These are phyloP conservation scores for Baryphthengus martii DNA, from an alignment of 2,113 vertebrate species.

Conservation along the genomic window DNA sequence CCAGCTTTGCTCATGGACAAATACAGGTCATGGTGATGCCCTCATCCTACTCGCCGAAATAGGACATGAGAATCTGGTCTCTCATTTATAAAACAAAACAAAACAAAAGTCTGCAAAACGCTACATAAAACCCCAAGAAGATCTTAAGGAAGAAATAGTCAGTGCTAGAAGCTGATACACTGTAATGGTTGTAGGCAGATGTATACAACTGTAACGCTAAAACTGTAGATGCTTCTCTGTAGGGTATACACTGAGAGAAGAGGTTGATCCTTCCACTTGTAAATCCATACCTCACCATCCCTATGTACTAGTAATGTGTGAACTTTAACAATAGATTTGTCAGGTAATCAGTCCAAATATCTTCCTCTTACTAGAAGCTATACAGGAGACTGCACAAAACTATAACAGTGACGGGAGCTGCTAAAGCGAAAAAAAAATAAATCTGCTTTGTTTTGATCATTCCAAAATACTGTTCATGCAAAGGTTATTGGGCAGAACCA, in stretches of 20 bases:
- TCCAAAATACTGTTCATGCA: not conserved
- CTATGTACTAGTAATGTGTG: not conserved
- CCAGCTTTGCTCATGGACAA: not conserved
- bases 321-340: not conserved
- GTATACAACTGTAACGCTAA: not conserved
- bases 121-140: not conserved
- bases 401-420: not conserved
- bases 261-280: not conserved
- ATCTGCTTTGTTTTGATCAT: not conserved
- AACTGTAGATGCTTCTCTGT: not conserved
- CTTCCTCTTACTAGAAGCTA: not conserved
- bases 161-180: not conserved
- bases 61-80: not conserved
- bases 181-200: not conserved
- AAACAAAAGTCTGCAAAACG: not conserved
- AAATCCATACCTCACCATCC: not conserved
- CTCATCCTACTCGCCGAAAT: rapidly evolving
- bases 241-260: not conserved
- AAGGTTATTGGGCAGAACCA: not conserved
- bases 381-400: not conserved
- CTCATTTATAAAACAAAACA: not conserved
- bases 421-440: not conserved
- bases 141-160: not conserved
- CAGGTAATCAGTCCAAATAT: not conserved
- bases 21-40: not conserved